These are phyloP conservation scores for Pterostichus niger DNA, from an alignment of 2,888 invertebrate genomes.

Conservation along the genomic window DNA sequence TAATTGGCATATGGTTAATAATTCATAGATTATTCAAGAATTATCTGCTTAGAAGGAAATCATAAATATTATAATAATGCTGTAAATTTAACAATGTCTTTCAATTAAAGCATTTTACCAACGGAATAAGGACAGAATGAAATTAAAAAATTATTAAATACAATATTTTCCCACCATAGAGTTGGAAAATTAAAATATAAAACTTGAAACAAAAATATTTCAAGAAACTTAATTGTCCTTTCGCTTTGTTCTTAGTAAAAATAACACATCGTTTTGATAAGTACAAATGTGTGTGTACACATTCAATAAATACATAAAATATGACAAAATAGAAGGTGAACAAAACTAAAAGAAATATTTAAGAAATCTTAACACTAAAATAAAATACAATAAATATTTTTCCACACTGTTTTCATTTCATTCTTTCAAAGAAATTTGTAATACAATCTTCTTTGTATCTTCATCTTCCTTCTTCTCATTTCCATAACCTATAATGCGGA, in stretches of 20 bases:
- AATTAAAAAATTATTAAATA: constrained; percentile 3
- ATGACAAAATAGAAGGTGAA: constrained; percentile 56
- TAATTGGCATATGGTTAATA: background rate
- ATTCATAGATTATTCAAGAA: constrained; percentile 46
- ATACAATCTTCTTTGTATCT: constrained; percentile 73
- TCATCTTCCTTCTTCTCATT: constrained; percentile 70
- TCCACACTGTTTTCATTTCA: constrained; percentile 65
- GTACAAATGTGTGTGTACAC: constrained; percentile 46
- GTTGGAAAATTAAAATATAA: constrained; percentile 9
- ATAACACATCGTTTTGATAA: constrained; percentile 36
- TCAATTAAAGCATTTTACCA: constrained; percentile 4
- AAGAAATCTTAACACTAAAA: constrained; percentile 65
- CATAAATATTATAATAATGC: constrained; percentile 21
- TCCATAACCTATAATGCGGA: constrained; percentile 59
- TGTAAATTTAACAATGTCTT: constrained; percentile 5
- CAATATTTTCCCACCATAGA: constrained; percentile 7
- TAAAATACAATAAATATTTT: constrained; percentile 63
- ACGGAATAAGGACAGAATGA: constrained; percentile 3
- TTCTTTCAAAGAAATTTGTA: constrained; percentile 38
- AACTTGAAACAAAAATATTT: constrained; percentile 37
- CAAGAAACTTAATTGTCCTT: constrained; percentile 3
- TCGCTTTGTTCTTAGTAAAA: constrained; percentile 21
- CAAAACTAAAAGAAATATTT: constrained; percentile 53
- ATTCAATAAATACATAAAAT: constrained; percentile 51
- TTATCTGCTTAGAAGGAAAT: background rate